Evolutionary conservation across 2,888 invertebrate species (phyloP).

Genomic region (Drosophila aldrichi): DNA sequence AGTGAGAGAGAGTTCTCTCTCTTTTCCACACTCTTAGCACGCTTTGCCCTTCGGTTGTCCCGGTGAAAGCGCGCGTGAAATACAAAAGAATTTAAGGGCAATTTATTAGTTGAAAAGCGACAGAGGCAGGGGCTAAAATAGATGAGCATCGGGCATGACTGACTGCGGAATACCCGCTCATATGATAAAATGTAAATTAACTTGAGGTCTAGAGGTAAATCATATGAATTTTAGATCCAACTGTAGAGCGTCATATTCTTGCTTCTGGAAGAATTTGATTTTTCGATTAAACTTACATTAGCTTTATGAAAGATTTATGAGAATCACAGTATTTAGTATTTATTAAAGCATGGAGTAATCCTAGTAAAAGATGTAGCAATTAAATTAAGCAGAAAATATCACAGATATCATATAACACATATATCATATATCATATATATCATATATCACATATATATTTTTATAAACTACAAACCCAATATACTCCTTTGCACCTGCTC

Average conservation of each 20-base stretch:
- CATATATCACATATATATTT: no score
- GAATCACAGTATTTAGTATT: background rate
- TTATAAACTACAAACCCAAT: background rate
- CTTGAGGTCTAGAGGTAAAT: background rate
- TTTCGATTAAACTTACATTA: no score
- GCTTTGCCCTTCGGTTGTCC: constrained; percentile 41
- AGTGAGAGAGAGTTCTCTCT: background rate
- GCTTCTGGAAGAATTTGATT: background rate
- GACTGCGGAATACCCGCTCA: background rate
- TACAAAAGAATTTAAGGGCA: constrained; percentile 75
- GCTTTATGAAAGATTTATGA: background rate
- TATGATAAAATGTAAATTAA: background rate
- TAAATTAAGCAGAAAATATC: no score
- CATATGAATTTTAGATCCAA: background rate
- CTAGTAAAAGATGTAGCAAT: background rate
- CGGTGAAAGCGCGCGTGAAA: constrained; percentile 75
- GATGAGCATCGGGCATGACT: background rate
- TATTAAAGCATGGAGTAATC: background rate
- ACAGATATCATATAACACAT: no score
- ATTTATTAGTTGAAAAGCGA: constrained; percentile 73
- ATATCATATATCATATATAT: no score
- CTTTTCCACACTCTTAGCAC: background rate
- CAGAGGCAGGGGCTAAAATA: constrained; percentile 20
- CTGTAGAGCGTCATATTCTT: background rate
- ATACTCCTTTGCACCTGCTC: background rate